Evolutionary conservation across 1,140 invertebrate genomes (phyloP).

Genomic region (Pissodes strobi): DNA sequence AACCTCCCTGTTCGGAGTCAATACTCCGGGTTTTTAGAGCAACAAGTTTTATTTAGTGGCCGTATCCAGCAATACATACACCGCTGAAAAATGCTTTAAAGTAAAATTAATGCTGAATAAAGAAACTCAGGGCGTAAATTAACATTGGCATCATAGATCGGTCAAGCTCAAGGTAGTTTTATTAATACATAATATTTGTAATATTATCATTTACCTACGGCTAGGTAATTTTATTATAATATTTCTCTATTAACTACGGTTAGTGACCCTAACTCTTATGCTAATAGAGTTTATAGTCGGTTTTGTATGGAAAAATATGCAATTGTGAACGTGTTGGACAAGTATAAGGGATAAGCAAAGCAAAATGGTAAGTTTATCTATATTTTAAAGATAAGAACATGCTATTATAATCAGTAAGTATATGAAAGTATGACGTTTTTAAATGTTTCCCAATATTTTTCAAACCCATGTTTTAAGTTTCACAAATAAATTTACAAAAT

Average conservation of each 20-base stretch:
- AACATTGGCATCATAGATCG: background rate
- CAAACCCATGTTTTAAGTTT: too few relatives aligned
- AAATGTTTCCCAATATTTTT: too few relatives aligned
- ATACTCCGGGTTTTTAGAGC: conserved; percentile 41
- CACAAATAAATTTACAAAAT: too few relatives aligned
- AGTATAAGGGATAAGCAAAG: too few relatives aligned
- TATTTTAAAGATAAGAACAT: too few relatives aligned
- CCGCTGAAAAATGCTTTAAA: background rate
- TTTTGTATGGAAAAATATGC: conserved; percentile 2
- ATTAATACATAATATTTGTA: conserved; percentile 4
- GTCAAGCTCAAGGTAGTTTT: background rate
- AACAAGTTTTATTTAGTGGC: conserved; percentile 46
- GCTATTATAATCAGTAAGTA: too few relatives aligned
- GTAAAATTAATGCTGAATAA: background rate
- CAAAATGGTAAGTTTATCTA: too few relatives aligned
- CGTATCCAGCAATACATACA: background rate
- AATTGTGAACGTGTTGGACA: too few relatives aligned
- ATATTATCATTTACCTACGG: too few relatives aligned
- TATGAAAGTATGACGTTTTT: too few relatives aligned
- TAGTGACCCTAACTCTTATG: background rate
- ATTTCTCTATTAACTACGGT: too few relatives aligned
- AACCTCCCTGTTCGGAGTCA: conserved; percentile 36
- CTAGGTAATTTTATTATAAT: too few relatives aligned
- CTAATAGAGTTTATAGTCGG: background rate
- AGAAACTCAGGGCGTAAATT: background rate